These are phyloP conservation scores for Zoroaster sp. DNA, from an alignment of 53 echinoderm and acorn worm species.

Conservation along the genomic window DNA sequence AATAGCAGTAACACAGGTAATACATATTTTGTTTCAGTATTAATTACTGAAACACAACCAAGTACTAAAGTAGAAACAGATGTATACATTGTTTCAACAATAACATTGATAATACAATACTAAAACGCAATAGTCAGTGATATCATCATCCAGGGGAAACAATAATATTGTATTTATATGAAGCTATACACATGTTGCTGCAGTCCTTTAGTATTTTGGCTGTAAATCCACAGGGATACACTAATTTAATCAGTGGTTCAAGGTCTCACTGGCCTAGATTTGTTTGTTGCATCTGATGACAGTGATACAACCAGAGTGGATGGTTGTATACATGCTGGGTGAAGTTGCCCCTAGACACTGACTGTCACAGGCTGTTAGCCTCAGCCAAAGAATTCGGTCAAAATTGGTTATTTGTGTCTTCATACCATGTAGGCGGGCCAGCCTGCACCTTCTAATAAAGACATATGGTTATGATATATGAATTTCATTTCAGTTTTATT, in stretches of 20 bases:
- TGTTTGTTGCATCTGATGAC: not conserved
- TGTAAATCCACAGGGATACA: not conserved
- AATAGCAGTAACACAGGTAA: no score
- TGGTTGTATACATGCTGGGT: not conserved
- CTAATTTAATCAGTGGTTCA: slow-evolving; percentile 21
- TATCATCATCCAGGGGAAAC: no score
- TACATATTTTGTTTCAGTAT: no score
- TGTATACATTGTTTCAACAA: no score
- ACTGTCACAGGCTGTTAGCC: not conserved
- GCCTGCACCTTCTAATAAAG: not conserved
- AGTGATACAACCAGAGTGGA: not conserved
- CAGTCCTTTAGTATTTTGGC: not conserved
- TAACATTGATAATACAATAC: no score
- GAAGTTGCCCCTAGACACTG: not conserved
- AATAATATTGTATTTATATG: not conserved
- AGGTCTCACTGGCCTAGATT: slow-evolving; percentile 3
- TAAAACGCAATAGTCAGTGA: no score
- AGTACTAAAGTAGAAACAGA: no score
- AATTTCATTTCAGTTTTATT: not conserved
- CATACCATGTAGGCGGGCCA: not conserved
- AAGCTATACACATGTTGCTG: not conserved
- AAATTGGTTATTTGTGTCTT: not conserved
- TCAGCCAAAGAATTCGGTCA: not conserved
- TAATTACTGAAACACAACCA: no score
- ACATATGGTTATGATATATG: not conserved